Conservation (phyloP, 92 coral and sea anemone genomes). For the Scolanthus callimorphus region DNA sequence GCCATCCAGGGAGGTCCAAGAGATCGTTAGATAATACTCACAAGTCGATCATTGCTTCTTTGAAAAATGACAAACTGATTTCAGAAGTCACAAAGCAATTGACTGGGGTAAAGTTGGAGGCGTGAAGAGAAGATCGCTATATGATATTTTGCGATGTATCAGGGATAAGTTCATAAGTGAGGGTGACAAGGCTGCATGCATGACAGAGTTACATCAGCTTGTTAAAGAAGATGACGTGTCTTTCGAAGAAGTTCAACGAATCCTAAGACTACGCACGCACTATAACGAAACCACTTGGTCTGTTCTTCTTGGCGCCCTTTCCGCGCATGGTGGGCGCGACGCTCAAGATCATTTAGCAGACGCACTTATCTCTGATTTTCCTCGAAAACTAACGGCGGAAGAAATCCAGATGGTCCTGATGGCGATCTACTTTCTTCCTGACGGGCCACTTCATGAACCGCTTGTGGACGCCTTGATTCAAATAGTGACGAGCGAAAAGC, state of each 20-base stretch:
- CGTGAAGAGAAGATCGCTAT: constrained; percentile 55
- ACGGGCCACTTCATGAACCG: constrained; percentile 63
- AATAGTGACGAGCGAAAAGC: constrained; percentile 21
- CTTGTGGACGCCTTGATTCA: constrained; percentile 54
- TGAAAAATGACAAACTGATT: constrained; percentile 54
- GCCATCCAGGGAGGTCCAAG: constrained; percentile 12
- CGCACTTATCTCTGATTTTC: constrained; percentile 47
- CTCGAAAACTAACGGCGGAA: constrained; percentile 50
- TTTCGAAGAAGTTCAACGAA: constrained; percentile 25
- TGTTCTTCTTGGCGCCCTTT: constrained; percentile 54
- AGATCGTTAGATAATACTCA: constrained; percentile 12
- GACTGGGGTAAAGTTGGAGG: constrained; percentile 71
- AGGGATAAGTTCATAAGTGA: constrained; percentile 57
- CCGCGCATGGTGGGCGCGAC: constrained; percentile 49
- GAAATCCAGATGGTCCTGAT: constrained; percentile 61
- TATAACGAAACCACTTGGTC: constrained; percentile 84
- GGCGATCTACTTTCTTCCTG: constrained; percentile 63
- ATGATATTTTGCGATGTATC: constrained; percentile 75
- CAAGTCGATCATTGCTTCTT: constrained; percentile 12
- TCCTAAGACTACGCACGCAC: constrained; percentile 52
- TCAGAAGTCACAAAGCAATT: constrained; percentile 57
- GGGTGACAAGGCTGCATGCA: constrained; percentile 64
- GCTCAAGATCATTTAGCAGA: constrained; percentile 63
- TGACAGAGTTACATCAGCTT: constrained; percentile 63
- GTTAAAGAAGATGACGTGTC: constrained; percentile 41